Conservation (phyloP, 2,797 vertebrate genomes). For the Onychomys torridus region DNA sequence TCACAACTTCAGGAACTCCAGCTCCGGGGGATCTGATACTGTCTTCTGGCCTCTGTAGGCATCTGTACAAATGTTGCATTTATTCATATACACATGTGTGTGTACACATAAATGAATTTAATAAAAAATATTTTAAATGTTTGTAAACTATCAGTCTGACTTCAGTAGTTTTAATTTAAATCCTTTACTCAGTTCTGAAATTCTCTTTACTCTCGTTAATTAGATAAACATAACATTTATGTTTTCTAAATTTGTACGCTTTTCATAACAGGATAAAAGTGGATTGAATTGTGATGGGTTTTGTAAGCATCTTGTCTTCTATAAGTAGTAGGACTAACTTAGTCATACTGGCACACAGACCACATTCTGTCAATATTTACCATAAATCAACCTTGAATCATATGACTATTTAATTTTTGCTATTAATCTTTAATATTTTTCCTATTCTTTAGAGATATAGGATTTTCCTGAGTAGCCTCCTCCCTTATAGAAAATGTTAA, state of each 20-base stretch:
- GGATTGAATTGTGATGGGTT: conserved; percentile 1
- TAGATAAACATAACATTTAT: neutral
- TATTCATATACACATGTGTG: neutral
- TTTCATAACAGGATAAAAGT: neutral
- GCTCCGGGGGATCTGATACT: neutral
- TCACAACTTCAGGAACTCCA: neutral
- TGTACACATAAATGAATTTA: neutral
- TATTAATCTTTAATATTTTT: neutral
- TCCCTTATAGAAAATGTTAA: neutral
- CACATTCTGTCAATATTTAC: neutral
- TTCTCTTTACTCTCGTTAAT: neutral
- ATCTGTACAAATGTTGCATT: neutral
- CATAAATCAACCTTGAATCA: neutral
- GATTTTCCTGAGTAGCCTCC: neutral
- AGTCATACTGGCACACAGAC: neutral
- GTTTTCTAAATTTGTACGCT: neutral
- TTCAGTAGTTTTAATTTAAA: neutral
- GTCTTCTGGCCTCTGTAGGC: neutral
- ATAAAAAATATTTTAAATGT: neutral
- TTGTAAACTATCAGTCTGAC: neutral
- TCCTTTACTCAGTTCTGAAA: neutral
- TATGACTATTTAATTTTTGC: neutral
- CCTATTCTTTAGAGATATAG: neutral
- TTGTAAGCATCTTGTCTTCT: neutral
- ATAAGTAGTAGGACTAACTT: neutral